A percentile compares a stretch with the other conserved stretches of the same genome.
These are phyloP conservation scores for Delichon dasypus DNA, from an alignment of 2,797 vertebrate genomes.

Conservation along the genomic window DNA sequence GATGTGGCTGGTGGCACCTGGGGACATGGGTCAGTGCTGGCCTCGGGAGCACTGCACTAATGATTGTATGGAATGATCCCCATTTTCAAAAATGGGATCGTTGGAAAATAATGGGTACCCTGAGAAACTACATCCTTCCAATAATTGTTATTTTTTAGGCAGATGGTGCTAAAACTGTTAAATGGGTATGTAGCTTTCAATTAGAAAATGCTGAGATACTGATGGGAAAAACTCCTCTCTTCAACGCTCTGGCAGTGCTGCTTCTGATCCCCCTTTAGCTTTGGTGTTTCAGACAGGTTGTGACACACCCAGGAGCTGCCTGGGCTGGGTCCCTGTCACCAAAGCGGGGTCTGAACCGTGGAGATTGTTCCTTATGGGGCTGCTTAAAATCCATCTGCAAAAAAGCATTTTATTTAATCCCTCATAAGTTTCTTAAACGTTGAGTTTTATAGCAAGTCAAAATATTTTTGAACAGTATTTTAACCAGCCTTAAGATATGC, in stretches of 20 bases:
- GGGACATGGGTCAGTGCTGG: not conserved
- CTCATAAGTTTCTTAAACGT: not conserved
- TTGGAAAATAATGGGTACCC: not conserved
- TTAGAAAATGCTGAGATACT: not conserved
- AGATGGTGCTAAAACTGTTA: not conserved
- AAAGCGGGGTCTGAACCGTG: not conserved
- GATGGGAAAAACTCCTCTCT: not conserved
- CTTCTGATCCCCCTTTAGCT: not conserved
- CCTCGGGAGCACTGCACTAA: rapidly evolving
- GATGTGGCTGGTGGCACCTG: not conserved
- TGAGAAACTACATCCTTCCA: not conserved
- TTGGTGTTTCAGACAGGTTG: not conserved
- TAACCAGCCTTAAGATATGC: not conserved
- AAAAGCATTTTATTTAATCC: not conserved
- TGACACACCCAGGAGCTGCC: not conserved
- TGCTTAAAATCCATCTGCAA: not conserved
- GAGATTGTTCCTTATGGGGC: rapidly evolving
- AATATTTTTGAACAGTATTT: not conserved
- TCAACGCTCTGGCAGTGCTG: not conserved
- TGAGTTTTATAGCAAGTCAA: not conserved
- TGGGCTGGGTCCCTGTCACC: not conserved
- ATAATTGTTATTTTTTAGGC: not conserved
- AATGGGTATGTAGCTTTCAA: not conserved
- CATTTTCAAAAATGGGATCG: rapidly evolving
- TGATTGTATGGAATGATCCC: not conserved